Evolutionary conservation across 2,113 vertebrate species (phyloP).

Genomic region (Daboia siamensis): DNA sequence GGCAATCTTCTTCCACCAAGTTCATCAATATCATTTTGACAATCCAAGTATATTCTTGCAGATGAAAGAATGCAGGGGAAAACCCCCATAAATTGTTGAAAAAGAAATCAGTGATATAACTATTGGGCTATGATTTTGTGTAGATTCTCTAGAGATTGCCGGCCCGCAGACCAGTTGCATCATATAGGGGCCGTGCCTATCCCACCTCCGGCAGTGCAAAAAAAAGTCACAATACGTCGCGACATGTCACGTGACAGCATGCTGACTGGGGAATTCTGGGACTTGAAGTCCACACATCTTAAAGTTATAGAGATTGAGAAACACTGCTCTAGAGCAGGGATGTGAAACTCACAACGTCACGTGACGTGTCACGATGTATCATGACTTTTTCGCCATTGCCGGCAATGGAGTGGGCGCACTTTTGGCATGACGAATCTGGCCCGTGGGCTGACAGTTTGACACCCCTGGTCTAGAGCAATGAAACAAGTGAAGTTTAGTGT

Average conservation of each 20-base stretch:
- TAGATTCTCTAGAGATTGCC: background rate
- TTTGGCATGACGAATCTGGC: accelerated
- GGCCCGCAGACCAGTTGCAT: accelerated
- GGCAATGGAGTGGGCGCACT: background rate
- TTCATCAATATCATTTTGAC: background rate
- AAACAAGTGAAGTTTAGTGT: background rate
- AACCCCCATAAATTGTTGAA: background rate
- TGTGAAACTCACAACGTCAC: background rate
- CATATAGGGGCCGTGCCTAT: background rate
- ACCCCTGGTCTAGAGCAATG: background rate
- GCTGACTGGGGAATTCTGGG: background rate
- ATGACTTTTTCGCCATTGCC: background rate
- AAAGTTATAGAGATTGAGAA: background rate
- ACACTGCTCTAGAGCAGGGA: background rate
- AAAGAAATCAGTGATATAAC: background rate
- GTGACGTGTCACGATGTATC: accelerated
- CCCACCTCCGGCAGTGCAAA: background rate
- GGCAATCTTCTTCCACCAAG: background rate
- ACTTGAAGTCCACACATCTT: background rate
- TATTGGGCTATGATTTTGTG: background rate
- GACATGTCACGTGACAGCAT: background rate
- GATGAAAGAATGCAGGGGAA: background rate
- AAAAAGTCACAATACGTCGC: accelerated
- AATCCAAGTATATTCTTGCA: background rate
- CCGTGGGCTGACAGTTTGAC: accelerated